phyloP scores from a whole-genome alignment of 2,888 invertebrate species.

The Eupithecia dodoneata region DNA sequence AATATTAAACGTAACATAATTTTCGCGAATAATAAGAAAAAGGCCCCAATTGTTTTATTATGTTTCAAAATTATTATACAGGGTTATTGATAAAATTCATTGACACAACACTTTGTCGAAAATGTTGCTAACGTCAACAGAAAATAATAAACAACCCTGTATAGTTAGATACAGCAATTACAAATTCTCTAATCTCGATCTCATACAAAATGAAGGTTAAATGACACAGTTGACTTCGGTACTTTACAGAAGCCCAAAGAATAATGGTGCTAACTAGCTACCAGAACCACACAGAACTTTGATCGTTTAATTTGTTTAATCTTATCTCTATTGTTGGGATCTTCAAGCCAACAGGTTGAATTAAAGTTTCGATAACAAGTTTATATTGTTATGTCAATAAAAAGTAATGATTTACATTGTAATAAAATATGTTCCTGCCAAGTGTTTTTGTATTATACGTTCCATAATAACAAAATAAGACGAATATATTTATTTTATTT shows the following conservation, averaged over 20 bases:
- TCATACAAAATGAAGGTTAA: background rate
- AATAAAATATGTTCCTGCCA: background rate
- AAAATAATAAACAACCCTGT: background rate
- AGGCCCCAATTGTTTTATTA: background rate
- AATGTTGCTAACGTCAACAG: background rate
- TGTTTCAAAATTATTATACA: background rate
- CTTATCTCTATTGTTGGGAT: background rate
- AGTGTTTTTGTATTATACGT: background rate
- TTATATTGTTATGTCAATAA: background rate
- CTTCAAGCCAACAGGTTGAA: background rate
- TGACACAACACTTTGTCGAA: background rate
- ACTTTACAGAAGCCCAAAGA: background rate
- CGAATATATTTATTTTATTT: background rate
- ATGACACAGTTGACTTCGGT: background rate
- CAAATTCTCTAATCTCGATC: background rate
- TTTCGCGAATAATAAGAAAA: background rate
- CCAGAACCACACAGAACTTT: slow-evolving; percentile 1
- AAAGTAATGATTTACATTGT: background rate
- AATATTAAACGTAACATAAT: no score
- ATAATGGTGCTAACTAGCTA: slow-evolving; percentile 7
- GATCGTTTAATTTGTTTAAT: background rate
- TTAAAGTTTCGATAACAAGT: background rate
- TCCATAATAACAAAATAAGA: background rate
- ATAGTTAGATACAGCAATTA: background rate
- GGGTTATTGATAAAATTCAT: background rate